Evolutionary conservation across 2,797 vertebrate genomes (phyloP).

Genomic region (Novumbra hubbsi): DNA sequence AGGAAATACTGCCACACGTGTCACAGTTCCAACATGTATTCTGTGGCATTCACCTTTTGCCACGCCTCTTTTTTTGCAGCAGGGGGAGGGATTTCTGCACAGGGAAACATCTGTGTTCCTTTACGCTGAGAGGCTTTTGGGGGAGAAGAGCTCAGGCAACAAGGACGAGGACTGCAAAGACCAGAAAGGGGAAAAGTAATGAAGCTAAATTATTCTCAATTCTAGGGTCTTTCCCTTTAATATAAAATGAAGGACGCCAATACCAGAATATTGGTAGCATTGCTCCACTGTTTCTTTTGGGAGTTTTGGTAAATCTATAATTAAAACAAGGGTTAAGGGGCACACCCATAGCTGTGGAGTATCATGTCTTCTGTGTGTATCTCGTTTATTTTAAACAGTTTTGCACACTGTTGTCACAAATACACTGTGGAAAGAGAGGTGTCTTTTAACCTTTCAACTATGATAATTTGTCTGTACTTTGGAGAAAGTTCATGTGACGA

Average conservation of each 20-base stretch:
- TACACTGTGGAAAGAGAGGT: background rate
- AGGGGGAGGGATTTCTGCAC: slow-evolving; percentile 47
- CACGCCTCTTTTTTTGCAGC: slow-evolving; percentile 38
- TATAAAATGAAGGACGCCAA: background rate
- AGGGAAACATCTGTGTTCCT: slow-evolving; percentile 53
- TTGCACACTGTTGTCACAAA: background rate
- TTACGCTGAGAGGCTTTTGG: slow-evolving; percentile 64
- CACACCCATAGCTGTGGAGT: background rate
- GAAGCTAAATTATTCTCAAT: background rate
- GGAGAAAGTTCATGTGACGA: background rate
- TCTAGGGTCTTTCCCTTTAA: background rate
- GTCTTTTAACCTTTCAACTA: background rate
- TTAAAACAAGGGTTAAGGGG: background rate
- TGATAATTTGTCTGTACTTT: background rate
- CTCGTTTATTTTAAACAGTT: background rate
- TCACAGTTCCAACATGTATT: background rate
- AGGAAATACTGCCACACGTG: background rate
- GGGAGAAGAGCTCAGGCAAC: slow-evolving; percentile 46
- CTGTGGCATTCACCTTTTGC: background rate
- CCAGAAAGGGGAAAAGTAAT: background rate
- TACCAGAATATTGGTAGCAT: background rate
- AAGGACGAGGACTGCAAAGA: slow-evolving; percentile 12
- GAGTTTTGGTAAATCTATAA: background rate
- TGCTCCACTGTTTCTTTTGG: background rate
- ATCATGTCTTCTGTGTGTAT: background rate